Evolutionary conservation across 1,140 invertebrate genomes (phyloP), one percentile per base, ranked within the genome.

Genomic region (Drosophila ohnishii): DNA sequence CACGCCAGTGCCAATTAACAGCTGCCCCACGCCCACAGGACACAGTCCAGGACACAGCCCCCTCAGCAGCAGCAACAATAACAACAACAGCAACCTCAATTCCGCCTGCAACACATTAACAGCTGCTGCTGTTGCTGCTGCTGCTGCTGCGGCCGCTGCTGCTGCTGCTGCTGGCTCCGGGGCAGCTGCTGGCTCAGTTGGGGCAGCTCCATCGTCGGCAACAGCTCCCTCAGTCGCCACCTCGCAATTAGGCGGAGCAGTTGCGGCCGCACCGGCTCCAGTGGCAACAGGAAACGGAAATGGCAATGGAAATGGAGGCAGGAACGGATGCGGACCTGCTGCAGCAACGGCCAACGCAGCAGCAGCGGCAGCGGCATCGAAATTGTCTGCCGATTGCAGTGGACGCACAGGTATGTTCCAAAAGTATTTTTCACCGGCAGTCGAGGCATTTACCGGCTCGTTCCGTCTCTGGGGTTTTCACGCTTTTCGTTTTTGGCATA

Each of bases 341-440:
- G 84, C 58, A 34, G 58, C 58, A 50, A 40, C 50, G 45, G 22
- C 78, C 44, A 66, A 69, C 45, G 50, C 75, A 42, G 32, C 70
- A 40, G 40, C 75, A n/a, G 57, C 62, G 32, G 59, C 63, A 28
- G 75, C 84, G 44, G 73, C 84, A 88, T 80, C 90, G 67, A 90
- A 91, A 82, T 78, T 90, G 85, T 89, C 90, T 77, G 75, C 79
- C 72, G 90, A 91, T 74, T 91, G 90, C 74, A 91, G 86, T 83
- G 90, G 90, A 89, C 90, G 90, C 76, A 90, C 90, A 91, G 90
- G 90, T 91, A 91, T 84, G 90, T 90, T 90, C 81, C 87, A 90
- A 90, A 90, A 90, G 86, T 87, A 90, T 84, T 90, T 86, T 80
- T 67, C 83, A 82, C 84, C 80, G 84, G 85, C 74, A 88, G 84